These are phyloP conservation scores for Neomicropteryx cornuta DNA, from an alignment of 1,140 invertebrate species.

Conservation along the genomic window DNA sequence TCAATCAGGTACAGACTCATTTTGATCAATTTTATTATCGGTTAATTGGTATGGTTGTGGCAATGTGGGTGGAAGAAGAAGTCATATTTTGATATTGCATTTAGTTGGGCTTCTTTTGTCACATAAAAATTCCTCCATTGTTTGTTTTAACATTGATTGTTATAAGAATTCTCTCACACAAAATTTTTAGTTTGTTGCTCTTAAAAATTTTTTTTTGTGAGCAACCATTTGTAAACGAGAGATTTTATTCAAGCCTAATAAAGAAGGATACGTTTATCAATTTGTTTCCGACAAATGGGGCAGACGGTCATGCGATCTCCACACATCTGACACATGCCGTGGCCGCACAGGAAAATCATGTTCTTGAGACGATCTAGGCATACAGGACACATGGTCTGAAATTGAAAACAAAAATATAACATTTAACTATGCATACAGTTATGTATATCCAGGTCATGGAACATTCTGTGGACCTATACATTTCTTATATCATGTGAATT, in stretches of 20 bases:
- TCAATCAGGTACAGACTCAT: too few species aligned
- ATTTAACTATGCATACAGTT: not conserved
- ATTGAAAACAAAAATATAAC: constrained; percentile 21
- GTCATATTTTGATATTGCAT: too few species aligned
- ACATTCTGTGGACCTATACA: not conserved
- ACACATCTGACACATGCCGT: constrained; percentile 96
- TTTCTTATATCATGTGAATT: not conserved
- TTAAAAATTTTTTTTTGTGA: too few species aligned
- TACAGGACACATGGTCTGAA: constrained; percentile 94
- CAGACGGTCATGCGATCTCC: constrained; percentile 94
- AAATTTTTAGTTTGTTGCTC: too few species aligned
- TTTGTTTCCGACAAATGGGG: constrained; percentile 91
- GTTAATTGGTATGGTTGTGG: too few species aligned
- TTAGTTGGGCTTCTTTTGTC: constrained; percentile 1
- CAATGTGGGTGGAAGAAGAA: too few species aligned
- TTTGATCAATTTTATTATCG: too few species aligned
- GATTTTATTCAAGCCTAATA: too few species aligned
- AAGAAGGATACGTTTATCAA: constrained; percentile 89
- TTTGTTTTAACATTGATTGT: too few species aligned
- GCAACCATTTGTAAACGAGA: too few species aligned
- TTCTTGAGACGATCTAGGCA: constrained; percentile 96
- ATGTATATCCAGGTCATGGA: not conserved
- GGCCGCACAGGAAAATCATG: constrained; percentile 97
- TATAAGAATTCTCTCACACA: not conserved
- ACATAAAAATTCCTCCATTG: not conserved